Percentiles rank a stretch among this genome's conserved stretches.
These are phyloP conservation scores for Hucho hucho DNA, from an alignment of 2,113 vertebrate species.

Conservation along the genomic window DNA sequence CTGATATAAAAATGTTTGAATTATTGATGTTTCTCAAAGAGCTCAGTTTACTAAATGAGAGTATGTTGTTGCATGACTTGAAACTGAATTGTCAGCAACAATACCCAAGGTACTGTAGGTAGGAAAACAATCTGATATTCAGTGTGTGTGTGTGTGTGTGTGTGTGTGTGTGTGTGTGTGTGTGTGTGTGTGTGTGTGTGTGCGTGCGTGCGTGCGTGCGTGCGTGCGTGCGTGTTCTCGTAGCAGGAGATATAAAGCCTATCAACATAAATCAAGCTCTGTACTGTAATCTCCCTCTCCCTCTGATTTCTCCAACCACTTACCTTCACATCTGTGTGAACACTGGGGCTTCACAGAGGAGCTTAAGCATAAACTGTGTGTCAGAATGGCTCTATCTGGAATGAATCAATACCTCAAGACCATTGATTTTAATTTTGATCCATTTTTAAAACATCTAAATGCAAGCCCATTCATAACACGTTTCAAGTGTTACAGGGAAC, in stretches of 20 bases:
- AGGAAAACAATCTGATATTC: not conserved
- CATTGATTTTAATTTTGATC: not conserved
- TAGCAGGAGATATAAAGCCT: not conserved
- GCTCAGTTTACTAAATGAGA: not conserved
- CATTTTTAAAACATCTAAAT: not conserved
- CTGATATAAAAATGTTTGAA: conserved; percentile 21
- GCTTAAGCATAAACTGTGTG: not conserved
- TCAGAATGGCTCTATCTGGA: not conserved
- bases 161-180: no score
- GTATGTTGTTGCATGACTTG: not conserved
- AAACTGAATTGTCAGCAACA: conserved; percentile 2
- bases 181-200: not conserved
- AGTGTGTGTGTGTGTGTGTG: not conserved
- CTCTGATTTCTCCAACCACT: not conserved
- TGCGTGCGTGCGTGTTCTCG: not conserved
- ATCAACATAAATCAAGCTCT: conserved; percentile 4
- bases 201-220: no score
- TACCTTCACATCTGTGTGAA: not conserved
- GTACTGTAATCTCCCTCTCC: not conserved
- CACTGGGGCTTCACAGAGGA: not conserved
- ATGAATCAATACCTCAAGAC: not conserved
- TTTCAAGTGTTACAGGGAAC: not conserved
- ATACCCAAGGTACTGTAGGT: not conserved
- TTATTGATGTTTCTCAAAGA: conserved; percentile 27
- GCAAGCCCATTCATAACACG: not conserved